Conservation (phyloP, 1,140 invertebrate species). For the Pogonus chalceus region DNA sequence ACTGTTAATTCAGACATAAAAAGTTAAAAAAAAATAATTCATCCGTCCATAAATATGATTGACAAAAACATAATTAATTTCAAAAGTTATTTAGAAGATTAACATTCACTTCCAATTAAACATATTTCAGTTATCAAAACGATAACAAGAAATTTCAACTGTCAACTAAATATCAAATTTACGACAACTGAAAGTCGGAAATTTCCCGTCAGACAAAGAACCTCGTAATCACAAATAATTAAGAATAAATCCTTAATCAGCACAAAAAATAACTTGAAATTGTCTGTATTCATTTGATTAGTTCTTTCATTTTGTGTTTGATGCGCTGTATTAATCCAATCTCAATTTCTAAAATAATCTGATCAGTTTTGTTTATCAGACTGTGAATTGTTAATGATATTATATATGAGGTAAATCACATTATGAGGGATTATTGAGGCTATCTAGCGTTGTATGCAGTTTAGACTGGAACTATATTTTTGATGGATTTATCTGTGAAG, state of each 20-base stretch:
- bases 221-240: constrained; percentile 1
- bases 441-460: not conserved
- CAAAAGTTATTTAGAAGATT: too few species aligned
- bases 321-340: constrained; percentile 1
- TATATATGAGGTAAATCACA: not conserved
- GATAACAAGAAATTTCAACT: too few species aligned
- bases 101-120: too few species aligned
- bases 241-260: constrained; percentile 2
- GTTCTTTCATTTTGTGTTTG: not conserved
- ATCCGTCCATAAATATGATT: too few species aligned
- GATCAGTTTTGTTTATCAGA: not conserved
- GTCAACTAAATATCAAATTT: too few species aligned
- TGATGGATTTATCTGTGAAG: not conserved
- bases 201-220: not conserved
- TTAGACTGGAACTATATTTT: not conserved
- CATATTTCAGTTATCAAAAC: too few species aligned
- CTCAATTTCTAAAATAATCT: not conserved
- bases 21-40: too few species aligned
- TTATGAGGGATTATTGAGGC: not conserved
- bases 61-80: too few species aligned
- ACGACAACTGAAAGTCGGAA: too few species aligned
- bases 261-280: not conserved
- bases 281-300: constrained; percentile 1
- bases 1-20: too few species aligned
- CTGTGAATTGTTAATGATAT: not conserved